Evolutionary conservation across 1,140 invertebrate genomes (phyloP).

Genomic region (Leptinotarsa texana): DNA sequence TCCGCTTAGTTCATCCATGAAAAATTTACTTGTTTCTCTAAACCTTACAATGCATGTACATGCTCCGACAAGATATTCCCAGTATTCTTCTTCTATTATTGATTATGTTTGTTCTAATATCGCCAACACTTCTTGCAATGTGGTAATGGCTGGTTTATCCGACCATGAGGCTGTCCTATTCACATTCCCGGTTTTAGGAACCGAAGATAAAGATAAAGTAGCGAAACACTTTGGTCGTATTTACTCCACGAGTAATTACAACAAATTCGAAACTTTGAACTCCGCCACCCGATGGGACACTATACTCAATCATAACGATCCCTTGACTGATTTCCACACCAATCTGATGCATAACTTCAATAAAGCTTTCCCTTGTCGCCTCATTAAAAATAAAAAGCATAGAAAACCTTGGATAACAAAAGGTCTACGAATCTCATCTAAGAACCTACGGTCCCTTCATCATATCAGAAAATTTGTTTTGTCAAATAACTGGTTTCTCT

Average conservation of each 20-base stretch:
- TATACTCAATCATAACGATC: neutral
- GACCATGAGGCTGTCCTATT: neutral
- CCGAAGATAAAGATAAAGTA: neutral
- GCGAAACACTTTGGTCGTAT: neutral
- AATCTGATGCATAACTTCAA: neutral
- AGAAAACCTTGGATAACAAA: slow-evolving; percentile 1
- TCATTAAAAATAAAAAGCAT: neutral
- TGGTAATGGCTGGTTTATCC: neutral
- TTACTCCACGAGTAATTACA: neutral
- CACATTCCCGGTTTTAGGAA: slow-evolving; percentile 1
- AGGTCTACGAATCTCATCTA: neutral
- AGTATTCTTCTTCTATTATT: neutral
- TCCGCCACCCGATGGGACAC: neutral
- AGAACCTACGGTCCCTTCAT: neutral
- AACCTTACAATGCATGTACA: slow-evolving; percentile 1
- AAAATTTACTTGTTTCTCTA: neutral
- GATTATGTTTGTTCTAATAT: neutral
- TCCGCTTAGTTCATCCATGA: neutral
- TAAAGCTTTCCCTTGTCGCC: neutral
- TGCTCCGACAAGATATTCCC: neutral
- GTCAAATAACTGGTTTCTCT: neutral
- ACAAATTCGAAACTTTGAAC: neutral
- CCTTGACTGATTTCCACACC: neutral
- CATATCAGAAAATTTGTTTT: neutral
- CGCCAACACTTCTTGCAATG: neutral